Evolutionary conservation across 2,113 vertebrate species (phyloP), one percentile per base, ranked within the genome.

Genomic region (Labrus mixtus): DNA sequence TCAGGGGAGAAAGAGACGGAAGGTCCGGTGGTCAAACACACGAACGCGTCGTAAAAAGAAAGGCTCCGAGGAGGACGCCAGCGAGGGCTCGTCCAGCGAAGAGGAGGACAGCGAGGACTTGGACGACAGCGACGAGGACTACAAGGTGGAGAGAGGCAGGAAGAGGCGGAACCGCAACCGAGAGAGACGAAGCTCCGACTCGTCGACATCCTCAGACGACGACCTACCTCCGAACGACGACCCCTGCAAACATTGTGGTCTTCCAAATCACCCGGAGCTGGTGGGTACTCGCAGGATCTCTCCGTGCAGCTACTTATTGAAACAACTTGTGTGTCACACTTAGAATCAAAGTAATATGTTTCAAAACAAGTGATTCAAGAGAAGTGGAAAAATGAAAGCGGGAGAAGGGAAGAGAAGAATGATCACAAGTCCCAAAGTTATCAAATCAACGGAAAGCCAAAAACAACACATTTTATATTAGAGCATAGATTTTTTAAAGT

Each of bases 191-290:
- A 96, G 93, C 67, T 96, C 96, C 3, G 96, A 93, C 78, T 91
- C 93, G 0, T 90, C 91, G 0, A 91, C 92, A 6, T 94, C 96
- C 65, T 92, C 94, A 0, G 90, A 94, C 29, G 94, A 94, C 37
- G 96, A 96, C 58, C 96, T 96, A 50, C 95, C 87, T 36, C 93
- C 94, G 0, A 95, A 99, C 0, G 98, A 99, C 37, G 98, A 99
- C 80, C 98, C 98, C 0, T 99, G 98, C 92, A 99, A 98, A 92
- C 98, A 99, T 76, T 99, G 98, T 83, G 96, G 97, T 88, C 96
- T 99, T 84, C 97, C 98, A 61, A 99, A 99, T 75, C 98, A 99
- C 54, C 98, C 98, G 0, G 98, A 99, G 83, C 95, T 99, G 90
- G 98, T 98, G 83, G 1, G 96, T 84, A 4, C 12, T 4, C 1